Conservation (phyloP, 2,113 vertebrate genomes). For the Oryzias woworae region DNA sequence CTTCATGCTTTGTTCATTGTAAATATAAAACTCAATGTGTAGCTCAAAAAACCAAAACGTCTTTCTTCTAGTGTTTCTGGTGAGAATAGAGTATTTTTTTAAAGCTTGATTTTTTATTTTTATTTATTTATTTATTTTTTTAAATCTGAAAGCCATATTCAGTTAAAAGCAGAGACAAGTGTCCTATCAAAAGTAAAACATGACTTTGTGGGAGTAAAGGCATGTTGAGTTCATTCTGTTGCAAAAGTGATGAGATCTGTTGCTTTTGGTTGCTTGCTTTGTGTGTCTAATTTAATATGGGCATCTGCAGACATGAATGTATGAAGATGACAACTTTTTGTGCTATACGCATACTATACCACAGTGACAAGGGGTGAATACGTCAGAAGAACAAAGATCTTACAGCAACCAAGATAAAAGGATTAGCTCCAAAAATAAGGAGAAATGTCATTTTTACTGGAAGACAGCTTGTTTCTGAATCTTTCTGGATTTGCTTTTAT, state of each 20-base stretch:
- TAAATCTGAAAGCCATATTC: too few species aligned
- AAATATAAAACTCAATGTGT: too few species aligned
- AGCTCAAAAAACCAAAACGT: too few species aligned
- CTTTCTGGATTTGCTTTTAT: too few species aligned
- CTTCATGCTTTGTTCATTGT: too few species aligned
- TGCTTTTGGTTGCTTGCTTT: slow-evolving; percentile 3
- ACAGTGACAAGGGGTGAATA: not conserved
- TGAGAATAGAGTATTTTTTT: too few species aligned
- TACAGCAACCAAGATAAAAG: not conserved
- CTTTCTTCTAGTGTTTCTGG: too few species aligned
- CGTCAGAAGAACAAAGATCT: not conserved
- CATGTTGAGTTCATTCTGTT: not conserved
- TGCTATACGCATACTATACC: not conserved
- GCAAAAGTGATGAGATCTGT: not conserved
- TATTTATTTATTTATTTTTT: too few species aligned
- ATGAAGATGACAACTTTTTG: slow-evolving; percentile 4
- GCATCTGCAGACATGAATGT: slow-evolving; percentile 21
- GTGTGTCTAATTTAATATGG: slow-evolving; percentile 9
- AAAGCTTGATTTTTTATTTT: too few species aligned
- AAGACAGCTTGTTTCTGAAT: too few species aligned
- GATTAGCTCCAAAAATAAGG: not conserved
- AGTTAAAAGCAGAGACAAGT: too few species aligned
- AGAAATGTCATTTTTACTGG: not conserved
- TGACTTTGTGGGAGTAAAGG: not conserved
- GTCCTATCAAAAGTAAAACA: too few species aligned